phyloP scores from a whole-genome alignment of 2,888 invertebrate genomes.

The Nasonovia ribisnigri region DNA sequence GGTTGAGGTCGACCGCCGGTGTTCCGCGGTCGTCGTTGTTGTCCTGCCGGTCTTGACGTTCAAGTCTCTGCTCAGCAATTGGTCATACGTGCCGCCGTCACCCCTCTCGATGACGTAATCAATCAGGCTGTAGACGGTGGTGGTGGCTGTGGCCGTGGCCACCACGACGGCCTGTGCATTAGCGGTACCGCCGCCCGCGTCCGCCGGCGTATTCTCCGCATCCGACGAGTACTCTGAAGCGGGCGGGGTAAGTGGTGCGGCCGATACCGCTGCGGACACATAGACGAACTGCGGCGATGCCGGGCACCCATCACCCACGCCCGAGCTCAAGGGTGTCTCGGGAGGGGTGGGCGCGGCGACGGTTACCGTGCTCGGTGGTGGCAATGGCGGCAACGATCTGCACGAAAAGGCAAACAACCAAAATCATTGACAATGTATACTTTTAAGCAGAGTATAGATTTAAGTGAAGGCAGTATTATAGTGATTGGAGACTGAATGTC shows the following conservation, averaged over 20 bases:
- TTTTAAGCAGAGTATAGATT: background rate
- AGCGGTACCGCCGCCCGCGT: slow-evolving; percentile 67
- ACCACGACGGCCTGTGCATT: slow-evolving; percentile 55
- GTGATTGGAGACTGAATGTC: background rate
- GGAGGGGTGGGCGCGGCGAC: slow-evolving; percentile 64
- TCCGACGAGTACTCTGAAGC: slow-evolving; percentile 82
- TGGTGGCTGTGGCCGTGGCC: background rate
- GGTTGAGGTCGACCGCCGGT: background rate
- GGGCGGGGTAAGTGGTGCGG: slow-evolving; percentile 74
- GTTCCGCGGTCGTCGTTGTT: background rate
- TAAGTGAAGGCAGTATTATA: background rate
- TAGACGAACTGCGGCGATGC: slow-evolving; percentile 41
- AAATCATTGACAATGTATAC: background rate
- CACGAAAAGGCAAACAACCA: background rate
- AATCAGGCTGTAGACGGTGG: slow-evolving; percentile 1
- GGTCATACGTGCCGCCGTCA: slow-evolving; percentile 51
- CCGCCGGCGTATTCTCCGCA: slow-evolving; percentile 76
- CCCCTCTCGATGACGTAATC: slow-evolving; percentile 46
- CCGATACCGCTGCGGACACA: slow-evolving; percentile 14
- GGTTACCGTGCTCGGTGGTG: slow-evolving; percentile 68
- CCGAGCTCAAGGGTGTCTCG: background rate
- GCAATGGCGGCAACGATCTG: slow-evolving; percentile 78
- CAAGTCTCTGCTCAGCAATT: slow-evolving; percentile 67
- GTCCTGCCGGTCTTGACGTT: slow-evolving; percentile 39
- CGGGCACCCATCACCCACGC: background rate